Conservation (phyloP, 2,113 vertebrate species). For the Cinclus cinclus region DNA sequence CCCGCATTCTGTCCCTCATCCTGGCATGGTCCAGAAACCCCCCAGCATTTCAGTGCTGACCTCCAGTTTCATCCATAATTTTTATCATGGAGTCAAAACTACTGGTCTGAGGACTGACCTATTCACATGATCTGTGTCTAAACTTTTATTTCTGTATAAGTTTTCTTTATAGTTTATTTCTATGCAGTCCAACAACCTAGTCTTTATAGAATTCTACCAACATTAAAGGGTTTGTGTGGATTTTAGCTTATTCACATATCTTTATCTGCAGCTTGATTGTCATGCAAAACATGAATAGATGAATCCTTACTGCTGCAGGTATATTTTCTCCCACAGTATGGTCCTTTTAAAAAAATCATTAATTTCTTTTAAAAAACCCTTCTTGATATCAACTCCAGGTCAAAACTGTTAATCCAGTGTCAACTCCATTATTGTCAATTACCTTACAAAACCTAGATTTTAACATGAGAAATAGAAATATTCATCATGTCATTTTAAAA, state of each 20-base stretch:
- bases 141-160: not conserved
- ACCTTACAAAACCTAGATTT: constrained; percentile 67
- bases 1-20: not conserved
- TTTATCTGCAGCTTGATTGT: not conserved
- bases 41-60: not conserved
- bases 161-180: not conserved
- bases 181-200: not conserved
- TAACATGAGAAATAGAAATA: constrained; percentile 69
- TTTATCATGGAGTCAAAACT: not conserved
- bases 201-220: not conserved
- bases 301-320: constrained; percentile 25
- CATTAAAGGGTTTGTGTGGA: not conserved
- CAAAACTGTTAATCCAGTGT: constrained; percentile 70
- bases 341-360: not conserved
- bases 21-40: not conserved
- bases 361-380: constrained; percentile 51
- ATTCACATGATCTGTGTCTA: not conserved
- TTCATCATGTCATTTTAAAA: constrained; percentile 65
- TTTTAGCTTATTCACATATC: not conserved
- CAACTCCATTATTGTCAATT: constrained; percentile 72
- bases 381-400: constrained; percentile 55
- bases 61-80: not conserved
- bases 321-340: constrained; percentile 8
- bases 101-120: not conserved
- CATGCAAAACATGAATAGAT: not conserved